These are phyloP conservation scores for Epistrophe grossulariae DNA, from an alignment of 2,888 invertebrate species.

Conservation along the genomic window DNA sequence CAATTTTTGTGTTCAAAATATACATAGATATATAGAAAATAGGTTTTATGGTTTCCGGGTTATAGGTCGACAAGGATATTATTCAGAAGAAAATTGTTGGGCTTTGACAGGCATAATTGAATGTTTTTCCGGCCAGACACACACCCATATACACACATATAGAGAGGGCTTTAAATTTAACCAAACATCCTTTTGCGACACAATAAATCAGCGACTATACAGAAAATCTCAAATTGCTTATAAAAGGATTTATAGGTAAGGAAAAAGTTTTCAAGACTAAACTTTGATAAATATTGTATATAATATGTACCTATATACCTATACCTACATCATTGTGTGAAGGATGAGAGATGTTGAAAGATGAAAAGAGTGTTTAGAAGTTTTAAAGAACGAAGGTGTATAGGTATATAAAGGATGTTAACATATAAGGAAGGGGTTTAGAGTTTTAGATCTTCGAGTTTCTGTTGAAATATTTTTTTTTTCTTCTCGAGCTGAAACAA, in stretches of 20 bases:
- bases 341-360: background rate
- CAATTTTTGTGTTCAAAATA: conserved; percentile 16
- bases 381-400: background rate
- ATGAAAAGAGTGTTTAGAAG: conserved; percentile 19
- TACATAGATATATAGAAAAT: conserved; percentile 1
- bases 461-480: background rate
- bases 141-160: background rate
- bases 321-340: background rate
- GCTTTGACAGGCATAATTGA: conserved; percentile 64
- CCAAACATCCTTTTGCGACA: conserved; percentile 52
- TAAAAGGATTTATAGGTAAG: conserved; percentile 53
- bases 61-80: conserved; percentile 59
- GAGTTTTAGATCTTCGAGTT: background rate
- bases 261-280: conserved; percentile 38
- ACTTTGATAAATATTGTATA: conserved; percentile 41
- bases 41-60: conserved; percentile 72
- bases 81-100: conserved; percentile 39
- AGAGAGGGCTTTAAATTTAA: conserved; percentile 37
- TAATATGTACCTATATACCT: background rate
- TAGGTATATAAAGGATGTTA: background rate
- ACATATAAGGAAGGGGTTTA: background rate
- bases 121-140: conserved; percentile 38
- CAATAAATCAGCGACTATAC: conserved; percentile 58
- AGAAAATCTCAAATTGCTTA: conserved; percentile 58
- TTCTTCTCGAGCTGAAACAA: background rate